These are phyloP conservation scores for Leucoraja ocellata DNA, from an alignment of 2,797 vertebrate species.

Conservation along the genomic window DNA sequence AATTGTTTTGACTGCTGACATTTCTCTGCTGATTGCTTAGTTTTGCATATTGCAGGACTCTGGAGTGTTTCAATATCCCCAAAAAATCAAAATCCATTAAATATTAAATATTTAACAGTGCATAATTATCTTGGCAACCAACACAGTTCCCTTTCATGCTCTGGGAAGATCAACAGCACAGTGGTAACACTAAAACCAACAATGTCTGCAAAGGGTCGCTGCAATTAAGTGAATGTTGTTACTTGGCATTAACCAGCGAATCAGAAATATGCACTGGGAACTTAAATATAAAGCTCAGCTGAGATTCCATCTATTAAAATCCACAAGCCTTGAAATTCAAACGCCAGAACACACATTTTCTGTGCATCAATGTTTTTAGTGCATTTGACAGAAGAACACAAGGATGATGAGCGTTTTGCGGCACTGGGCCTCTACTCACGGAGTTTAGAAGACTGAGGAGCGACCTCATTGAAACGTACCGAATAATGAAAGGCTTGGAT, in stretches of 20 bases:
- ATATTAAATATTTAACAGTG: slow-evolving; percentile 10
- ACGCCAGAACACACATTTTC: no score
- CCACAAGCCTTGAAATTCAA: neutral
- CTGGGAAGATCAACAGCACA: neutral
- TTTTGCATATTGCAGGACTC: neutral
- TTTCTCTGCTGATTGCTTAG: neutral
- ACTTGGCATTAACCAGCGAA: neutral
- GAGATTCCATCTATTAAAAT: neutral
- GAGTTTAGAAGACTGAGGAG: no score
- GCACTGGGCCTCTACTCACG: no score
- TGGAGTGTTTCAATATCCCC: neutral
- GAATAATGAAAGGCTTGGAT: no score
- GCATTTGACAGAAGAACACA: no score
- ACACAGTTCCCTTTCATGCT: neutral
- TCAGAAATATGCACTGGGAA: neutral
- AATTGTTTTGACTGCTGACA: neutral
- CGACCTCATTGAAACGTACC: no score
- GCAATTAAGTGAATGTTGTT: neutral
- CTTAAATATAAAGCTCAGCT: neutral
- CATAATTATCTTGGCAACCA: slow-evolving; percentile 11
- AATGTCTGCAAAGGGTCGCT: neutral
- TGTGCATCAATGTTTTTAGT: no score
- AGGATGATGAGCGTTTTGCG: no score
- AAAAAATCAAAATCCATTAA: neutral
- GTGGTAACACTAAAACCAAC: neutral